Evolutionary conservation across 2,888 invertebrate species (phyloP).

Genomic region (Nymphalis urticae): DNA sequence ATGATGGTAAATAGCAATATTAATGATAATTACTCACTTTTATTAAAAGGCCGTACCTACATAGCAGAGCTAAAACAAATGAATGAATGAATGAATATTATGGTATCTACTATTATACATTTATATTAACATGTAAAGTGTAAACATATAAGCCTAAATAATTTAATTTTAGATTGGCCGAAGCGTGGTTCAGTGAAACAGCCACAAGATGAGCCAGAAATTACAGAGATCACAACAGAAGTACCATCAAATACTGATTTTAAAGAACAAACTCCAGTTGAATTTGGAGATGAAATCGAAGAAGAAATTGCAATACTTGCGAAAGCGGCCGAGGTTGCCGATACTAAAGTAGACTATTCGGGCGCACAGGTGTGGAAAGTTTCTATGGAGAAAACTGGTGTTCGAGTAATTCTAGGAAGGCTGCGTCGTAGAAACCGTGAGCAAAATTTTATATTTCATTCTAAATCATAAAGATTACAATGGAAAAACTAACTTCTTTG

Average conservation of each 20-base stretch:
- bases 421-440: constrained; percentile 68
- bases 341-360: constrained; percentile 83
- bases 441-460: constrained; percentile 34
- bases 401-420: constrained; percentile 58
- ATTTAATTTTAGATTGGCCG: constrained; percentile 63
- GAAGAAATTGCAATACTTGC: constrained; percentile 40
- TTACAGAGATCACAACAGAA: constrained; percentile 37
- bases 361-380: constrained; percentile 91
- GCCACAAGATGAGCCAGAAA: constrained; percentile 44
- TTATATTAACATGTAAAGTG: not conserved
- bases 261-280: constrained; percentile 41
- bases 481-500: no score
- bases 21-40: constrained; percentile 42
- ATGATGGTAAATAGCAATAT: constrained; percentile 31
- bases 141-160: not conserved
- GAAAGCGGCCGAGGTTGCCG: constrained; percentile 46
- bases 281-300: constrained; percentile 31
- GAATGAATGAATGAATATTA: constrained; percentile 7
- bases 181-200: constrained; percentile 64
- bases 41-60: constrained; percentile 8
- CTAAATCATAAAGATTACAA: not conserved
- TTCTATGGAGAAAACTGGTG: constrained; percentile 71
- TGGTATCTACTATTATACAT: not conserved
- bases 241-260: constrained; percentile 37
- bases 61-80: not conserved